Evolutionary conservation across 1,140 invertebrate genomes (phyloP), one percentile per base, ranked within the genome.

Genomic region (Megalopta genalis): DNA sequence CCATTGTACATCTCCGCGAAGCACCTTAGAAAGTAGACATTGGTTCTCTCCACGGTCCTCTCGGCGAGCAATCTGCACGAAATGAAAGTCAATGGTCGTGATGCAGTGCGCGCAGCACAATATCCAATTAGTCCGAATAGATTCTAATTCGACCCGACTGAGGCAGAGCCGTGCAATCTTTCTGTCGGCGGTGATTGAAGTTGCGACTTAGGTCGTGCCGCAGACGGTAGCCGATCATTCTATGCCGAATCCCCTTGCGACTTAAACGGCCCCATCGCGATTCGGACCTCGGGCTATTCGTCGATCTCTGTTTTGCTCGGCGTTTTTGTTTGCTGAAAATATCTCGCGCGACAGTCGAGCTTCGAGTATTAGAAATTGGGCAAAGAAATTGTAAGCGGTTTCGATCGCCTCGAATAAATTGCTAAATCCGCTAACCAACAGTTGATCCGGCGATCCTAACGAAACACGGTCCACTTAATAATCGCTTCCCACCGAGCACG

Each of bases 121-220:
- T 91, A 90, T 88, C 90, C 90, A 90, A 92, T 91, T 90, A 90
- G 82, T 80, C 68, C 82, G 87, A 90, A 90, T 90, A 91, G 88
- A 90, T 88, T 88, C 88, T 90, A 89, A 92, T 92, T 90, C 89
- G 84, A 74, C n/a, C 71, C 87, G 87, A 90, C 91, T 87, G 86
- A 88, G 85, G 85, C 84, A 72, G 75, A 68, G 77, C 80, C 83
- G 78, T 80, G 84, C 80, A 86, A 82, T 86, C 78, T 85, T 80
- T 83, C 74, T 69, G 57, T 65, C 77, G 73, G 66, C 67, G 67
- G 77, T 90, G 87, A 88, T 88, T 85, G 86, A 87, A 82, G 86
- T 83, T 65, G 57, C 37, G 42, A 32, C 65, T 63, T 25, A 49
- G 68, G 76, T 66, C 70, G 32, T 21, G 57, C 60, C 32, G 32